Evolutionary conservation across 2,113 vertebrate species (phyloP), one percentile per base, ranked within the genome.

Genomic region (Sylvicapra grimmia): DNA sequence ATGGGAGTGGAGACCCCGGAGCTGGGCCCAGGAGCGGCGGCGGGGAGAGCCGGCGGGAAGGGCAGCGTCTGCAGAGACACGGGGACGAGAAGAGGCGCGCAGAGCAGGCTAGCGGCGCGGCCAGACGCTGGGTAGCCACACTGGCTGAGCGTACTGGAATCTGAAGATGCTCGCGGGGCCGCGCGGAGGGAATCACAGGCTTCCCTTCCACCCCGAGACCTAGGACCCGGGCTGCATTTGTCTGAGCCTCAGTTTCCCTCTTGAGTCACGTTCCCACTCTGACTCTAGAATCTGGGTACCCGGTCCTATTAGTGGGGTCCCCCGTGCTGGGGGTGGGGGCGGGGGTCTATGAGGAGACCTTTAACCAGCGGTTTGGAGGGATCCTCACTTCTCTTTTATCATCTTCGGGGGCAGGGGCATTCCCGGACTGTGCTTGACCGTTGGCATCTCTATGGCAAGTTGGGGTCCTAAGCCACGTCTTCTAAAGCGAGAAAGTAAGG

Each of bases 111-210:
- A 5, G 23, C 13, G 5, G 51, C 0, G 0, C 18, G 3, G 7
- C 2, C 47, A 40, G 72, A 31, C 14, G 6, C 51, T 16, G 0
- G 2, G 21, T 16, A 1, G 56, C 31, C 8, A 1, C 14, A 4
- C 3, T 4, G 29, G 59, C 59, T 0, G 15, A 0, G 29, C 12
- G 0, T 25, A 68, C 58, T 9, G 3, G 88, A 49, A 3, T 49
- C 15, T 9, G 47, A 12, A 53, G 54, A 51, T 51, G 8, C 2
- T 0, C 2, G 2, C 10, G 15, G 40, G 16, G 6, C 31, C 5
- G 3, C 4, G 0, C 7, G 0, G 44, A 25, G n/a, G 6, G 29
- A 8, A 51, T 25, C 16, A 2, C 6, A 3, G 6, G 53, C 80
- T n/a, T 27, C 51, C 21, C 13, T 18, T 59, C 18, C 8, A 1